Base-by-base conservation (phyloP, 2,888 invertebrate genomes). In the Drosophila tripunctata region DNA sequence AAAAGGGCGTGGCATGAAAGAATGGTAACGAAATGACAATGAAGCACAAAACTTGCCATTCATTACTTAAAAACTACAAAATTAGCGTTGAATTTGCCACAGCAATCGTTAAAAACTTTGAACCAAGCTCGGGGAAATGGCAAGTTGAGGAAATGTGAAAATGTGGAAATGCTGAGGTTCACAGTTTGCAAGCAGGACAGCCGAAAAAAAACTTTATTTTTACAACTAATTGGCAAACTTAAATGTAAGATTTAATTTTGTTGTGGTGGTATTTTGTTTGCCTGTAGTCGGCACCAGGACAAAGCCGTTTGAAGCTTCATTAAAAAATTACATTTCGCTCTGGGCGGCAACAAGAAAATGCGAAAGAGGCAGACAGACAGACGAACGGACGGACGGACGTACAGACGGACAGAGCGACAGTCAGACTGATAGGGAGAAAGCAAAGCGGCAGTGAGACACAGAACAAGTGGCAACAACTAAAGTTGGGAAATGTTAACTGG, bases 211-310 rank as follows among this genome's bases (percentile, higher is more conserved):
- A 87, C 80, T 88, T 88, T 88, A 84, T 89, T 89, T 89, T 87
- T 76, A 74, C 76, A 89, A 88, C 87, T 89, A 87, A 87, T 87
- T 87, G 87, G 87, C 84, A 87, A 87, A 89, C 89, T 87, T 88
- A 84, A 89, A 84, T 89, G 81, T 74, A 80, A 88, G 81, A 87
- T 84, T 87, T 89, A 76, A 87, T 89, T 89, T 84, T 88, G 70
- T 78, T 79, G 66, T 75, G 75, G 73, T 35, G 67, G 43, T 58
- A 58, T 62, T 43, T 56, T 52, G 57, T 33, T 35, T 31, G 52
- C 21, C 45, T 45, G 19, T 14, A 8, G 63, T 7, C 22, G 38
- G 12, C 62, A 44, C 50, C 55, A 69, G 60, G 68, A 81, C 88
- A 87, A 81, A 72, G 79, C 72, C 64, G 72, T 87, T 81, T 87